phyloP scores from a whole-genome alignment of 1,140 invertebrate genomes.

The Chionoecetes opilio region DNA sequence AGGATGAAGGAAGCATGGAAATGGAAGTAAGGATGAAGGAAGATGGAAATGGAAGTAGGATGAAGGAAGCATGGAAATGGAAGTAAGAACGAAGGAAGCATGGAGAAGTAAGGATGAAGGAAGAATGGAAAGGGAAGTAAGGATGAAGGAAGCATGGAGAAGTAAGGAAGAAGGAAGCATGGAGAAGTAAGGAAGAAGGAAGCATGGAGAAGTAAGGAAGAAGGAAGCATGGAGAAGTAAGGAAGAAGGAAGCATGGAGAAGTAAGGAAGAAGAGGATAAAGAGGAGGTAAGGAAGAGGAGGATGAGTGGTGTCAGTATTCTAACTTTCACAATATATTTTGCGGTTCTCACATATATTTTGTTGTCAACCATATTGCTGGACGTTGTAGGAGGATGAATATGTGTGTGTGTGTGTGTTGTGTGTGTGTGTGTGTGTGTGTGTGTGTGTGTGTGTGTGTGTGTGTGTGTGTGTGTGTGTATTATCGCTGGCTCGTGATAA shows the following conservation, averaged over 20 bases:
- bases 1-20: not conserved
- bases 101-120: too few relatives aligned
- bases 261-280: not conserved
- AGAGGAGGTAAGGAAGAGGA: not conserved
- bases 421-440: conserved; percentile 42
- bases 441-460: conserved; percentile 37
- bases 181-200: too few relatives aligned
- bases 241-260: too few relatives aligned
- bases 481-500: too few relatives aligned
- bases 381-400: too few relatives aligned
- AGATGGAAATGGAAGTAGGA: not conserved
- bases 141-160: not conserved
- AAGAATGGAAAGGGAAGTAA: not conserved
- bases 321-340: too few relatives aligned
- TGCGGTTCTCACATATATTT: too few relatives aligned
- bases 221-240: not conserved
- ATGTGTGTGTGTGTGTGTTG: not conserved
- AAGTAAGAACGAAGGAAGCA: too few relatives aligned
- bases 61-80: not conserved
- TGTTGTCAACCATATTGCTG: too few relatives aligned
- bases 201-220: not conserved
- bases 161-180: not conserved
- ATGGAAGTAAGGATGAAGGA: not conserved
- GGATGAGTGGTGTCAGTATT: too few relatives aligned
- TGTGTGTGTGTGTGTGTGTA: not conserved